Evolutionary conservation across 1,140 invertebrate genomes (phyloP), one percentile per base, ranked within the genome.

Genomic region (Pissodes strobi): DNA sequence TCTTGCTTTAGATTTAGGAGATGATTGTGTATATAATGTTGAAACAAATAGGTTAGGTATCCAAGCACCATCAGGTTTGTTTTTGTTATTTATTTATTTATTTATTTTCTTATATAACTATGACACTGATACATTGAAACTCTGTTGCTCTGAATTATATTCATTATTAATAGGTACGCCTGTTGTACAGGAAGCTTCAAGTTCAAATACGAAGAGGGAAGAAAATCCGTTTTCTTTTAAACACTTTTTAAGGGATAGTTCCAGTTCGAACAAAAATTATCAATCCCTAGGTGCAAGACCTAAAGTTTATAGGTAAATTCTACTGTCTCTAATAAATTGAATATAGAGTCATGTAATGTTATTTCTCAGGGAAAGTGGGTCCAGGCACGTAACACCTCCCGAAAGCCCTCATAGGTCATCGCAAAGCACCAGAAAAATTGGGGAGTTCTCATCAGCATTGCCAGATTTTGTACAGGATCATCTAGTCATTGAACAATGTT

Each of bases 161-260:
- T 17, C n/a, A n/a, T 34, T 17, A 1, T 22, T 43, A 10, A 52
- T 22, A 46, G 18, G n/a, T 13, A 27, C 46, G 25, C 18, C 57
- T 17, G 41, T 34, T 17, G 25, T 22, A 19, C 51, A 27, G 9
- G 53, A 49, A 27, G 9, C 56, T 53, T 17, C 39, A 55, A 60
- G 25, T 61, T 80, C 82, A 10, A 71, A 76, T 6, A 74, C 80
- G 34, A 83, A 82, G 51, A 82, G 84, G 69, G 88, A 89, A 69
- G 88, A 89, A 46, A 88, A 88, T 76, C 85, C 88, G 1, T 90
- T 93, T 76, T 92, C 90, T 30, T 91, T 93, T 72, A 89, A 90
- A 74, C 90, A 91, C 74, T 92, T 92, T 74, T 74, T 92, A 67
- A 86, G 87, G 67, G 78, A 82, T 57, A 85, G 85, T 66, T 52